Conservation (phyloP, 2,797 vertebrate species). For the Manis javanica region DNA sequence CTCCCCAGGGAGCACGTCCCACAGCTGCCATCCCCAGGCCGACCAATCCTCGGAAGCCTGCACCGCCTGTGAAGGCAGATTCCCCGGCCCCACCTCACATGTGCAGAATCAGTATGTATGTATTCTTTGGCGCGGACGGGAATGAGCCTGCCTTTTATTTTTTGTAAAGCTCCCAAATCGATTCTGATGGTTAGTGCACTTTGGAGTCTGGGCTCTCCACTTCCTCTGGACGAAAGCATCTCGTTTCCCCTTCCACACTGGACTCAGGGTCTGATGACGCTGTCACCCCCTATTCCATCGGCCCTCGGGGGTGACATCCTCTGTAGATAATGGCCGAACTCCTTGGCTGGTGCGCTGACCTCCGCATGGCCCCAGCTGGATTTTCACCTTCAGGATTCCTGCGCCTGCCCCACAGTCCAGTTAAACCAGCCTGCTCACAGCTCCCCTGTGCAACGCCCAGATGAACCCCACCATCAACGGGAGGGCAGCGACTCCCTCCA, state of each 20-base stretch:
- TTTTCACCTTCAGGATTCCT: background rate
- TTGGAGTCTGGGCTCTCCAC: background rate
- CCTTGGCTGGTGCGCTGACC: fast-evolving
- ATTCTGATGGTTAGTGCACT: fast-evolving
- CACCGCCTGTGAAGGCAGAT: fast-evolving
- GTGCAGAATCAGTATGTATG: fast-evolving
- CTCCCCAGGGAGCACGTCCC: fast-evolving
- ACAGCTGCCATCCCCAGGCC: fast-evolving
- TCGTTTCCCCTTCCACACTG: no score
- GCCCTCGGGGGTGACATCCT: background rate
- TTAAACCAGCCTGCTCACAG: fast-evolving
- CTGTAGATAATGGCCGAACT: background rate
- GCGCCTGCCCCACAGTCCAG: fast-evolving
- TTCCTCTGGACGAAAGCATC: fast-evolving
- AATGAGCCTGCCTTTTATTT: background rate
- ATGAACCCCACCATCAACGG: no score
- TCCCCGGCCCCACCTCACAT: fast-evolving
- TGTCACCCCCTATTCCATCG: fast-evolving
- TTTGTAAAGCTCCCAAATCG: background rate
- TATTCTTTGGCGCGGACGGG: background rate
- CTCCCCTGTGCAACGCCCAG: fast-evolving
- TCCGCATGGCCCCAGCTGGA: fast-evolving
- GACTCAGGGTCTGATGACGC: fast-evolving
- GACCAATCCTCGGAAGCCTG: fast-evolving
- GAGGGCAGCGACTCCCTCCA: background rate